Conservation (phyloP, 2,888 invertebrate species). For the Pseudococcus longispinus region DNA sequence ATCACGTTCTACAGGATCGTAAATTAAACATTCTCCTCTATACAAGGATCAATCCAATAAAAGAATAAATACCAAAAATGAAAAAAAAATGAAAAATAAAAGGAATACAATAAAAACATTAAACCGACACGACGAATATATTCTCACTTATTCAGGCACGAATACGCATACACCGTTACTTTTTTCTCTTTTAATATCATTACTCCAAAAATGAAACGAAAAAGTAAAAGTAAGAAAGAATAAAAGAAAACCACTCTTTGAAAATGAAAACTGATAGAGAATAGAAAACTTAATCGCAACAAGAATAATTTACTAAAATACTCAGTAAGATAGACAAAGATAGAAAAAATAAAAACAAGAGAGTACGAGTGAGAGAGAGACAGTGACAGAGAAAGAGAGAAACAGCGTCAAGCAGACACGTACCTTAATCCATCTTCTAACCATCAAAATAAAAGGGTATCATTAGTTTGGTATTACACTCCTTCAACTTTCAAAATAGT, state of each 20-base stretch:
- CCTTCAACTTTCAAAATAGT: constrained; percentile 41
- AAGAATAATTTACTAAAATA: constrained; percentile 43
- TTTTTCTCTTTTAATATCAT: not conserved
- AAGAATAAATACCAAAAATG: not conserved
- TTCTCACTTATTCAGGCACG: not conserved
- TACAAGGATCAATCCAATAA: not conserved
- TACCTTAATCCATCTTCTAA: constrained; percentile 56
- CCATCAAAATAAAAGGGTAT: constrained; percentile 51
- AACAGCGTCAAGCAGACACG: constrained; percentile 49
- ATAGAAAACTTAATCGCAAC: constrained; percentile 40
- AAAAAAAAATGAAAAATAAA: not conserved
- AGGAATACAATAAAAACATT: not conserved
- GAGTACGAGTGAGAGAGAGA: constrained; percentile 39
- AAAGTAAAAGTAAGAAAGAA: not conserved
- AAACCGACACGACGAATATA: constrained; percentile 5
- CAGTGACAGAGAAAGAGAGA: constrained; percentile 54
- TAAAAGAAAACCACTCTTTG: constrained; percentile 40
- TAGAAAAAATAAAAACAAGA: constrained; percentile 12
- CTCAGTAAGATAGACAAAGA: constrained; percentile 44
- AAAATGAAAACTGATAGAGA: constrained; percentile 35
- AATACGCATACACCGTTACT: not conserved
- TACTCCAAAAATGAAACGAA: constrained; percentile 26
- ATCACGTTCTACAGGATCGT: constrained; percentile 17
- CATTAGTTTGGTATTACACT: constrained; percentile 28
- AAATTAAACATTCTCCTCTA: not conserved